Percentiles rank a stretch among this genome's conserved stretches.
These are phyloP conservation scores for Plodia interpunctella DNA, from an alignment of 1,140 invertebrate genomes.

Conservation along the genomic window DNA sequence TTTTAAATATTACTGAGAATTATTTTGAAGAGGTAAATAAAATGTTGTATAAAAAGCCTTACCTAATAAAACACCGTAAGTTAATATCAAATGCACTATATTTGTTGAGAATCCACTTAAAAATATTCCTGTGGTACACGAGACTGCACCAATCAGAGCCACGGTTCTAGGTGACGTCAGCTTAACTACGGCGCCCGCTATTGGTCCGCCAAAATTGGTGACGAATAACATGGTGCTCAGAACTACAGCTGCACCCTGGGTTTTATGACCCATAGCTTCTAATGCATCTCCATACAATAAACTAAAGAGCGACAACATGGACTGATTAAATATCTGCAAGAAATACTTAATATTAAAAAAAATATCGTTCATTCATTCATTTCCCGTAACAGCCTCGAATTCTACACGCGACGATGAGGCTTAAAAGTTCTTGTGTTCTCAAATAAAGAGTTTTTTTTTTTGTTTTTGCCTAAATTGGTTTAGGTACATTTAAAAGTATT, in stretches of 20 bases:
- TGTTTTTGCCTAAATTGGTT: too few species aligned
- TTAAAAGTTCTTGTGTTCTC: too few species aligned
- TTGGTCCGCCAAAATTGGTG: conserved; percentile 83
- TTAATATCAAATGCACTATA: conserved; percentile 80
- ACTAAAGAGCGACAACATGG: conserved; percentile 84
- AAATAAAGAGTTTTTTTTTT: too few species aligned
- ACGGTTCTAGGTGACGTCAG: conserved; percentile 80
- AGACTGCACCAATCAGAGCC: conserved; percentile 78
- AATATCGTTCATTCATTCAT: too few species aligned
- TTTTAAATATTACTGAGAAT: too few species aligned
- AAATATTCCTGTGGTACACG: conserved; percentile 80
- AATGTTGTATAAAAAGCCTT: conserved; percentile 35
- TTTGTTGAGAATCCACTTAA: conserved; percentile 80
- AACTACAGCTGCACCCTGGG: conserved; percentile 83
- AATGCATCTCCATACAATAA: conserved; percentile 83
- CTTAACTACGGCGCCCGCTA: conserved; percentile 82
- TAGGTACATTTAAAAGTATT: too few species aligned
- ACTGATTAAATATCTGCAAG: conserved; percentile 84
- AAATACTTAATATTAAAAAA: conserved; percentile 8
- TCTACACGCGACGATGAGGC: too few species aligned
- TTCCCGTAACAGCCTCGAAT: too few species aligned
- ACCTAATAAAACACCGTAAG: conserved; percentile 83
- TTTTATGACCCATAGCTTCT: conserved; percentile 79
- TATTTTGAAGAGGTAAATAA: too few species aligned
- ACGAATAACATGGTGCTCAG: conserved; percentile 82